These are phyloP conservation scores for Apamea sordens DNA, from an alignment of 2,888 invertebrate species.

Conservation along the genomic window DNA sequence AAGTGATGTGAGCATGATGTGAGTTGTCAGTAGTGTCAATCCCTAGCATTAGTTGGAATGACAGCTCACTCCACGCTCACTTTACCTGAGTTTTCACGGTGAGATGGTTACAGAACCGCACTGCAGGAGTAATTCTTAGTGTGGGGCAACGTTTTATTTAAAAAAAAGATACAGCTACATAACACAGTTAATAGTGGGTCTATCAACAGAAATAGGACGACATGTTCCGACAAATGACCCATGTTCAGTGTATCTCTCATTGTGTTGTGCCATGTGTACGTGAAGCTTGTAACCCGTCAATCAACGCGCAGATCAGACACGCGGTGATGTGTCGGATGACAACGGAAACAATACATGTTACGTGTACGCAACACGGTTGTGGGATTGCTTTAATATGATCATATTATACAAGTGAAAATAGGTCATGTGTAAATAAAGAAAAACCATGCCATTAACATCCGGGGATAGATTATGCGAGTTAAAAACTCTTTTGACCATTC, in stretches of 20 bases:
- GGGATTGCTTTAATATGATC: not conserved
- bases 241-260: conserved; percentile 17
- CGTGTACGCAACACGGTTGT: not conserved
- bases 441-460: not conserved
- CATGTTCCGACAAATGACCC: conserved; percentile 19
- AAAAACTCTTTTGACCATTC: not conserved
- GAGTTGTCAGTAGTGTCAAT: too few relatives aligned
- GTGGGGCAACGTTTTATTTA: too few relatives aligned
- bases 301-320: conserved; percentile 3
- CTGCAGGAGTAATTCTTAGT: too few relatives aligned
- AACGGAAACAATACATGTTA: not conserved
- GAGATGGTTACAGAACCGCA: too few relatives aligned
- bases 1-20: too few relatives aligned
- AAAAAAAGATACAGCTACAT: too few relatives aligned
- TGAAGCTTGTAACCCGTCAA: conserved; percentile 18
- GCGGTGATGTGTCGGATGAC: not conserved
- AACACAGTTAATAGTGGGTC: conserved; percentile 3
- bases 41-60: too few relatives aligned
- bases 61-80: too few relatives aligned
- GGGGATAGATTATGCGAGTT: not conserved
- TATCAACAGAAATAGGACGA: conserved; percentile 12
- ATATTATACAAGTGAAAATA: not conserved
- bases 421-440: not conserved
- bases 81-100: too few relatives aligned
- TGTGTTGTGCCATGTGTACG: conserved; percentile 10